phyloP scores from a whole-genome alignment of 2,888 invertebrate genomes.

The Apeira syringaria region DNA sequence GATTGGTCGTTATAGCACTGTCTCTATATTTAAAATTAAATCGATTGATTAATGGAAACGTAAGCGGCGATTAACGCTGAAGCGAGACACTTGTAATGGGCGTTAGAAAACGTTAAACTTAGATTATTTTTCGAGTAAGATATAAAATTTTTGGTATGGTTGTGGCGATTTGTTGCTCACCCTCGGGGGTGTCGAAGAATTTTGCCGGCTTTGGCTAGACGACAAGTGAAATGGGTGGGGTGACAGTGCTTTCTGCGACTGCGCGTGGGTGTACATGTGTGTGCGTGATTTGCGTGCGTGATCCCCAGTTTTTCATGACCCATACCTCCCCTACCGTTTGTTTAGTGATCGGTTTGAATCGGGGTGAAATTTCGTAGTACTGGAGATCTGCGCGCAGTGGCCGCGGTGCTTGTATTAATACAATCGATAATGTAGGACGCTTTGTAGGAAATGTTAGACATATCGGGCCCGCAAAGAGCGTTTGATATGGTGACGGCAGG shows the following conservation, averaged over 20 bases:
- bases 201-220: slow-evolving; percentile 67
- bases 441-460: slow-evolving; percentile 76
- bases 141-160: slow-evolving; percentile 53
- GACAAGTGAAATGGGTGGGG: slow-evolving; percentile 74
- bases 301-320: slow-evolving; percentile 47
- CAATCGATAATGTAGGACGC: slow-evolving; percentile 79
- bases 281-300: slow-evolving; percentile 70
- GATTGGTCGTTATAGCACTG: slow-evolving; percentile 41
- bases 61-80: slow-evolving; percentile 57
- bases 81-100: slow-evolving; percentile 48
- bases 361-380: slow-evolving; percentile 48
- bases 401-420: slow-evolving; percentile 58
- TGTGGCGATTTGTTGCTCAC: slow-evolving; percentile 73
- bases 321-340: slow-evolving; percentile 42
- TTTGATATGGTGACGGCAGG: slow-evolving; percentile 40
- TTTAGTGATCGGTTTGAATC: slow-evolving; percentile 16
- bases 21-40: slow-evolving; percentile 25
- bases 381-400: slow-evolving; percentile 47
- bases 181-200: slow-evolving; percentile 72
- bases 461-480: slow-evolving; percentile 59
- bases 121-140: slow-evolving; percentile 39
- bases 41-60: slow-evolving; percentile 45
- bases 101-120: slow-evolving; percentile 39
- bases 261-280: slow-evolving; percentile 62
- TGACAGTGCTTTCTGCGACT: slow-evolving; percentile 56